Percentiles rank a stretch among this genome's conserved stretches.
Evolutionary conservation across 2,113 vertebrate genomes (phyloP).

Genomic region (Ornithorhynchus anatinus): DNA sequence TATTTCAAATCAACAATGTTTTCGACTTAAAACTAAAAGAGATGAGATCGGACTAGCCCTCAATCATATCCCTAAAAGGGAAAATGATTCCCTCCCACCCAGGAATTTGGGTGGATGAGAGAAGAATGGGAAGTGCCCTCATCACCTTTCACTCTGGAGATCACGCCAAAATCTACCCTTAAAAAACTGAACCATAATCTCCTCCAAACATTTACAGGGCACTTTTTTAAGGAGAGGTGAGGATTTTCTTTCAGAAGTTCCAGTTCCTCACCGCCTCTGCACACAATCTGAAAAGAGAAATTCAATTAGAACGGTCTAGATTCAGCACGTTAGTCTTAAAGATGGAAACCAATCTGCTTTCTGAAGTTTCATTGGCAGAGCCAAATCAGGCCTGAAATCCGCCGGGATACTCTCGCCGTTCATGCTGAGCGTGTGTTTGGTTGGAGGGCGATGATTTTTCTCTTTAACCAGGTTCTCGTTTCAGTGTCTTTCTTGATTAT

Average conservation of each 20-base stretch:
- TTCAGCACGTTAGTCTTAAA: neutral
- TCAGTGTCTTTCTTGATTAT: constrained; percentile 40
- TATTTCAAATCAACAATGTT: no score
- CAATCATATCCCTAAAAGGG: no score
- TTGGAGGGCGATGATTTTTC: neutral
- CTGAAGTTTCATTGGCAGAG: neutral
- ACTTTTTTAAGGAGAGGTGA: neutral
- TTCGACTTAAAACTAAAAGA: no score
- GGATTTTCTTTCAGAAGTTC: neutral
- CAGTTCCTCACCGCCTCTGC: neutral
- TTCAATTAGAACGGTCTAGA: neutral
- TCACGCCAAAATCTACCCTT: neutral
- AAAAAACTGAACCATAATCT: neutral
- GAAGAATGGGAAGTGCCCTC: no score
- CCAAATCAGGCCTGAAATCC: no score
- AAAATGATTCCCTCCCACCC: no score
- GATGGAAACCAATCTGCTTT: constrained; percentile 4
- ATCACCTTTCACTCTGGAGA: no score
- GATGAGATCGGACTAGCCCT: no score
- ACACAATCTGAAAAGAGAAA: neutral
- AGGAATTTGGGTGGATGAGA: no score
- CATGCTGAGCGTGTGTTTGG: neutral
- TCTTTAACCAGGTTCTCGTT: constrained; percentile 20
- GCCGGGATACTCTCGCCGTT: neutral
- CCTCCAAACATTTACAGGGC: neutral